Evolutionary conservation across 2,113 vertebrate species (phyloP).

Genomic region (Daboia siamensis): DNA sequence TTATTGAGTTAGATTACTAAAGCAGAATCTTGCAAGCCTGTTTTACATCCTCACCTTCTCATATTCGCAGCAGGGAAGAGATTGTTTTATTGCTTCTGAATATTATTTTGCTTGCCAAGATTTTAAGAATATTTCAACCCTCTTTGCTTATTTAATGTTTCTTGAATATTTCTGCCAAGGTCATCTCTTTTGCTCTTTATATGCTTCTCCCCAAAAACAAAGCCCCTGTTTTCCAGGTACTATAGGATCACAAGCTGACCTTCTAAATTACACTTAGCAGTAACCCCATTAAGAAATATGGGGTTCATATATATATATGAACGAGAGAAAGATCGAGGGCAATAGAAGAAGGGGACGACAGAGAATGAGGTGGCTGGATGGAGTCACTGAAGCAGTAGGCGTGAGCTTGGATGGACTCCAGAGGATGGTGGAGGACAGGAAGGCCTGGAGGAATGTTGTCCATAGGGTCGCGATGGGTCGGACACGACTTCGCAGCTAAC

Average conservation of each 20-base stretch:
- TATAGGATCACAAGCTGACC: not conserved
- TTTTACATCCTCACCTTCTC: not conserved
- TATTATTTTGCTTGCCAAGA: not conserved
- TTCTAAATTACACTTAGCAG: not conserved
- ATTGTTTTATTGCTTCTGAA: not conserved
- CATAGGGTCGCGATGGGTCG: too few species aligned
- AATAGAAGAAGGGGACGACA: too few species aligned
- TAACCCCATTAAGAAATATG: not conserved
- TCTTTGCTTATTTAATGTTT: not conserved
- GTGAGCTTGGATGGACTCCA: too few species aligned
- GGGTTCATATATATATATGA: too few species aligned
- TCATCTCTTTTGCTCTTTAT: not conserved
- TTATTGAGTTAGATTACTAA: not conserved
- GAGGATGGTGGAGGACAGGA: too few species aligned
- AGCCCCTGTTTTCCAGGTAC: not conserved
- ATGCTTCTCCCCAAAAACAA: not conserved
- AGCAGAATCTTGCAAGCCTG: not conserved
- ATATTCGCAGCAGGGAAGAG: not conserved
- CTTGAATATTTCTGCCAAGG: not conserved
- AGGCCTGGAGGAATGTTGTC: too few species aligned
- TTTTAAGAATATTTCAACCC: not conserved
- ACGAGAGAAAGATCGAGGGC: too few species aligned
- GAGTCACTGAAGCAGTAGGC: too few species aligned
- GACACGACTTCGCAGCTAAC: too few species aligned
- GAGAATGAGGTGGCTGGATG: too few species aligned